A percentile compares a stretch with the other conserved stretches of the same genome.
Evolutionary conservation across 2,888 invertebrate genomes (phyloP).

Genomic region (Thymelicus acteon): DNA sequence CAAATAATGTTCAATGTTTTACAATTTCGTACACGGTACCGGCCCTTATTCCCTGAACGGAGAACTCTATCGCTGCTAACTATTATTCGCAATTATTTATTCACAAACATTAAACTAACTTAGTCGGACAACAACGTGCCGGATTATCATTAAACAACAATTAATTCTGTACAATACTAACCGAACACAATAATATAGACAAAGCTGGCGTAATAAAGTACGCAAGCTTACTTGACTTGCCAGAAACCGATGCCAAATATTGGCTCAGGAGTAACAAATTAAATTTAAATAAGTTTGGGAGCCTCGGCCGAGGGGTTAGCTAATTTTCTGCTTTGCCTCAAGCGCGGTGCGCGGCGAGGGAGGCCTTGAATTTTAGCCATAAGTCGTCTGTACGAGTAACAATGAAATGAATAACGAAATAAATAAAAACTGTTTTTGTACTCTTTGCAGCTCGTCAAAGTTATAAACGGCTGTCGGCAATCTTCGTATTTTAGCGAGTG

Average conservation of each 20-base stretch:
- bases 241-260: slow-evolving; percentile 49
- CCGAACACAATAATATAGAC: slow-evolving; percentile 29
- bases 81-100: background rate
- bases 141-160: slow-evolving; percentile 36
- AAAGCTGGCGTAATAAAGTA: slow-evolving; percentile 36
- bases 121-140: slow-evolving; percentile 1
- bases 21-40: too few relatives aligned
- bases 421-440: background rate
- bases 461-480: background rate
- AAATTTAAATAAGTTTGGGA: slow-evolving; percentile 46
- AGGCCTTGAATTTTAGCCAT: background rate
- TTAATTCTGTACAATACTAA: slow-evolving; percentile 29
- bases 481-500: background rate
- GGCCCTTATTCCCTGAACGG: too few relatives aligned
- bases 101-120: slow-evolving; percentile 6
- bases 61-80: too few relatives aligned
- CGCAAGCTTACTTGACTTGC: slow-evolving; percentile 35
- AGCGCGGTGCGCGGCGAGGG: background rate
- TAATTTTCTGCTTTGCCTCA: slow-evolving; percentile 35
- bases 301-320: slow-evolving; percentile 32
- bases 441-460: too few relatives aligned
- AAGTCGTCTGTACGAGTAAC: background rate
- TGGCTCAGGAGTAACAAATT: slow-evolving; percentile 50
- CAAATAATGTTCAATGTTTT: too few relatives aligned
- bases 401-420: background rate